These are phyloP conservation scores for Enteromius trimaculatus DNA, from an alignment of 2,797 vertebrate species.

Conservation along the genomic window DNA sequence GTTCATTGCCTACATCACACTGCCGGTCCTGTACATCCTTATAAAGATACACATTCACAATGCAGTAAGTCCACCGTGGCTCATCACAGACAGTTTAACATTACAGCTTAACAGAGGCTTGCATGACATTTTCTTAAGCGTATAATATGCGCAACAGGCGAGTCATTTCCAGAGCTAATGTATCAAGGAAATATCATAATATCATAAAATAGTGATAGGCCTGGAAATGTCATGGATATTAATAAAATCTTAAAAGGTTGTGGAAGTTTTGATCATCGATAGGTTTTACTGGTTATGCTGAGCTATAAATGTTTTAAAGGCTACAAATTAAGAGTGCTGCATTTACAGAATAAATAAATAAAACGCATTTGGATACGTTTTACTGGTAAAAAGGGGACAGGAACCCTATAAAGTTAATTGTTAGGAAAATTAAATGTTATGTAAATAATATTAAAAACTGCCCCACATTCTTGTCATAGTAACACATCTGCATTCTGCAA, in stretches of 20 bases:
- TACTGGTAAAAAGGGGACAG: not conserved
- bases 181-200: constrained; percentile 1
- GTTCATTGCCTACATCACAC: constrained; percentile 87
- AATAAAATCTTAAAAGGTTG: not conserved
- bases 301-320: not conserved
- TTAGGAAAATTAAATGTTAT: not conserved
- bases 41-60: constrained; percentile 90
- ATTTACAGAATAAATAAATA: not conserved
- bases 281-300: not conserved
- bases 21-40: constrained; percentile 90
- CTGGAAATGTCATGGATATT: constrained; percentile 21
- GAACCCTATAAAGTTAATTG: not conserved
- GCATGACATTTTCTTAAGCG: constrained; percentile 3
- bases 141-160: not conserved
- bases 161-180: not conserved
- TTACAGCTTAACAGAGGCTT: constrained; percentile 1
- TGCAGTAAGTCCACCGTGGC: constrained; percentile 80
- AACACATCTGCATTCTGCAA: not conserved
- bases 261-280: not conserved
- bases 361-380: not conserved
- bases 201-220: not conserved
- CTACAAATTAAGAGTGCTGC: not conserved
- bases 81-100: not conserved
- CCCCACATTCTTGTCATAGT: not conserved
- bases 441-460: not conserved